A percentile compares a stretch with the other conserved stretches of the same genome.
phyloP scores from a whole-genome alignment of 2,888 invertebrate genomes.

The Megalurothrips usitatus region DNA sequence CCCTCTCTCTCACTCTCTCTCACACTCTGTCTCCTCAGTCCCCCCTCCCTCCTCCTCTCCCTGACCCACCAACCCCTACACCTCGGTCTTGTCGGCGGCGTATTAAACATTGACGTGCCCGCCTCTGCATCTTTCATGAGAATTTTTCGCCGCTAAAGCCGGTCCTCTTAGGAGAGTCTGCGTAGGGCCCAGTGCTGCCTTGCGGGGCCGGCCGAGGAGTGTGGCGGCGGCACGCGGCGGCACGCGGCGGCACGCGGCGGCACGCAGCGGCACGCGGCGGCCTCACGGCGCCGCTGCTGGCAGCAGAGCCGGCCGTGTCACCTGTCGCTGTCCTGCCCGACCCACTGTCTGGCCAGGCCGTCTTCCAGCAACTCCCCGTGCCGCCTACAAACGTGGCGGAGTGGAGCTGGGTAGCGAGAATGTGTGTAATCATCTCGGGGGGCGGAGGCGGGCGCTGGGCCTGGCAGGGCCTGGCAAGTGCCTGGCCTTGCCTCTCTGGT shows the following conservation, averaged over 20 bases:
- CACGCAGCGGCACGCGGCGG: background rate
- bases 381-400: background rate
- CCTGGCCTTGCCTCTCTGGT: background rate
- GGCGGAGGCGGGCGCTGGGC: background rate
- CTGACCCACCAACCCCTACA: no score
- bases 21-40: no score
- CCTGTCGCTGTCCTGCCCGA: background rate
- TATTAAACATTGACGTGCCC: background rate
- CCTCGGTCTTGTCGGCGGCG: background rate
- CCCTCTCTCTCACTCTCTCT: no score
- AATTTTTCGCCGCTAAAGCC: background rate
- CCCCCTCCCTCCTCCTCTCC: no score
- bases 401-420: background rate
- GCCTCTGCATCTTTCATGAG: constrained; percentile 11
- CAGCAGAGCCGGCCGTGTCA: background rate
- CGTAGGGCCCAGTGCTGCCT: background rate
- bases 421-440: background rate
- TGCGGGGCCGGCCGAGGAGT: background rate
- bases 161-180: background rate
- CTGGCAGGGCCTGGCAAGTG: background rate
- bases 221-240: no score
- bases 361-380: no score
- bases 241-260: no score
- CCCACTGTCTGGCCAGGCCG: background rate
- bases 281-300: no score